Evolutionary conservation across 1,140 invertebrate species (phyloP).

Genomic region (Diploscapter pachys): DNA sequence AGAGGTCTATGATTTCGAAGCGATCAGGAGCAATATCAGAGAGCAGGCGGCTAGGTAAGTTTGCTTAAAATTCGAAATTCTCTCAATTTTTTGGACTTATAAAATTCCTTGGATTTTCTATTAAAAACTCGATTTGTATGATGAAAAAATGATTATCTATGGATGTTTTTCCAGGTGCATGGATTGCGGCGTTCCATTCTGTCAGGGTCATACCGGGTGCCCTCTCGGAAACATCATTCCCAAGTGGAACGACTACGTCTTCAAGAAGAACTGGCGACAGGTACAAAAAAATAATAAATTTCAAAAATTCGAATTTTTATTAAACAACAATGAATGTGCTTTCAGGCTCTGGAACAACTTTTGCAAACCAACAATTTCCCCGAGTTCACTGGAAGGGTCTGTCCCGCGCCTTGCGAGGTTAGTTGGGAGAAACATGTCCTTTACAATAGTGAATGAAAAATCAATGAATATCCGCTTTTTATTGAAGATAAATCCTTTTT

Average conservation of each 20-base stretch:
- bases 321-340: too few species aligned
- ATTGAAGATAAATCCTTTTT: background rate
- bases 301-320: too few species aligned
- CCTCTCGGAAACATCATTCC: constrained; percentile 97
- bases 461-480: too few species aligned
- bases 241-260: constrained; percentile 96
- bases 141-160: too few species aligned
- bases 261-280: constrained; percentile 81
- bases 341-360: constrained; percentile 85
- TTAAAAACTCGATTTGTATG: too few species aligned
- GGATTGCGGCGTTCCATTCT: constrained; percentile 99
- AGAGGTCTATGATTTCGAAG: constrained; percentile 76
- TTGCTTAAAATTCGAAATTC: too few species aligned
- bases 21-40: constrained; percentile 79
- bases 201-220: constrained; percentile 92
- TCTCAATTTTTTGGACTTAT: too few species aligned
- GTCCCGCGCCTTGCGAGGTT: constrained; percentile 92
- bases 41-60: constrained; percentile 74
- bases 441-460: too few species aligned
- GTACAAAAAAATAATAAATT: too few species aligned
- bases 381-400: constrained; percentile 96
- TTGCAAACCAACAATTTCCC: constrained; percentile 99
- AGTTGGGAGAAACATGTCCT: background rate
- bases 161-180: constrained; percentile 72
- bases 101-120: too few species aligned